Evolutionary conservation across 2,888 invertebrate species (phyloP).

Genomic region (Netelia fuscicornis): DNA sequence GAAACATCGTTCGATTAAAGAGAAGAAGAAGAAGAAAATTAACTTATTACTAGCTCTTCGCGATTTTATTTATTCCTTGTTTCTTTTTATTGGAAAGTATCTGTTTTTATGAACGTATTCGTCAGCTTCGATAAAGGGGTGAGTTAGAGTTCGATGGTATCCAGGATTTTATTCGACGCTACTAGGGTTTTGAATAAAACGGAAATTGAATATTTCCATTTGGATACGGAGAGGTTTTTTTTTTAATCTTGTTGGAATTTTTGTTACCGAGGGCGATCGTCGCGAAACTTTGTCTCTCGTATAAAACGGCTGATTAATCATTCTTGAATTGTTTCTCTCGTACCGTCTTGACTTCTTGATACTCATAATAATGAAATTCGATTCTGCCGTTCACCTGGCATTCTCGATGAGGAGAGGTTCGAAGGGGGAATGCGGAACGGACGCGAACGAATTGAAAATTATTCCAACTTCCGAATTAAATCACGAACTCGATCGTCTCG

Average conservation of each 20-base stretch:
- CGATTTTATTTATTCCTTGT: conserved; percentile 6
- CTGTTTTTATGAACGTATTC: neutral
- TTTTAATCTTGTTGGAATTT: neutral
- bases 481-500: conserved; percentile 58
- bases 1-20: neutral
- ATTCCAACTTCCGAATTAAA: conserved; percentile 73
- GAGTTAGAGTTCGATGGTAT: conserved; percentile 10
- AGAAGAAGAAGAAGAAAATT: neutral
- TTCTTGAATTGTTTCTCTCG: conserved; percentile 59
- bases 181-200: conserved; percentile 40
- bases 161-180: conserved; percentile 39
- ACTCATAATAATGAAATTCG: conserved; percentile 47
- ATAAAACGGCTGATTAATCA: conserved; percentile 66
- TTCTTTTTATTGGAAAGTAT: neutral
- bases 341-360: conserved; percentile 27
- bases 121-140: neutral
- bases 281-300: conserved; percentile 44
- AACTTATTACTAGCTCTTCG: conserved; percentile 11
- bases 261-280: conserved; percentile 15
- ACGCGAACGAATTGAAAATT: conserved; percentile 69
- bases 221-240: neutral
- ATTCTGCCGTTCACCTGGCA: no score
- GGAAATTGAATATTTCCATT: conserved; percentile 53
- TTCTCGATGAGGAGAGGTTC: neutral
- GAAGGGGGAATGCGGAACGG: conserved; percentile 39